phyloP scores from a whole-genome alignment of 2,113 vertebrate species.

The Vireo altiloquus region DNA sequence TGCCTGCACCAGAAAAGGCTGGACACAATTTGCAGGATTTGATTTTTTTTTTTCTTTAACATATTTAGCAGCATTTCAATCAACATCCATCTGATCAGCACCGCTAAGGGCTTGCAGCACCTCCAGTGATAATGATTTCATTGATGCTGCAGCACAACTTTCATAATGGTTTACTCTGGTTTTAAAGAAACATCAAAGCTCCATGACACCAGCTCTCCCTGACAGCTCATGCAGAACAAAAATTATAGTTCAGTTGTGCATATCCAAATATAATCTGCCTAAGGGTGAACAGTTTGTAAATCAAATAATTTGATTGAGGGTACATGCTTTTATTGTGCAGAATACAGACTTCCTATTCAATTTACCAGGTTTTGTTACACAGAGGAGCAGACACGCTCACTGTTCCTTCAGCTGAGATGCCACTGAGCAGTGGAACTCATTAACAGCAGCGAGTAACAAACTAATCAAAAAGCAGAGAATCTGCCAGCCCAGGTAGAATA shows the following conservation, averaged over 20 bases:
- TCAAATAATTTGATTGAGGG: constrained; percentile 17
- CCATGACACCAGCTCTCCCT: constrained; percentile 4
- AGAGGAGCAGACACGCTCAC: not conserved
- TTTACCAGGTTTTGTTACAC: not conserved
- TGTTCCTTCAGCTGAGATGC: not conserved
- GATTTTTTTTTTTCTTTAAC: not conserved
- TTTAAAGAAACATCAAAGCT: constrained; percentile 65
- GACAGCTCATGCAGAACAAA: constrained; percentile 46
- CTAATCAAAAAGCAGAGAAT: constrained; percentile 44
- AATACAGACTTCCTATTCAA: not conserved
- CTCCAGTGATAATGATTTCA: not conserved
- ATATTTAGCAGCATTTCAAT: constrained; percentile 5
- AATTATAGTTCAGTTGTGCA: constrained; percentile 1
- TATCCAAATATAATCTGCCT: constrained; percentile 66
- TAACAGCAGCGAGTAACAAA: constrained; percentile 52
- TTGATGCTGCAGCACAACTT: constrained; percentile 11
- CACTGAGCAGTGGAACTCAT: constrained; percentile 56
- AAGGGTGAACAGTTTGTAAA: constrained; percentile 69
- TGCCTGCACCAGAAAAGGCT: not conserved
- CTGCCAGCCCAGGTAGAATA: constrained; percentile 62
- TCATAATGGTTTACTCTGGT: constrained; percentile 19
- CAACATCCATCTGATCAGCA: not conserved
- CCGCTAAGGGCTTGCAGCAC: not conserved
- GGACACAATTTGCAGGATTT: not conserved
- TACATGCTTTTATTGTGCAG: constrained; percentile 29